Evolutionary conservation across 1,140 invertebrate genomes (phyloP).

Genomic region (Trichoplusia ni): DNA sequence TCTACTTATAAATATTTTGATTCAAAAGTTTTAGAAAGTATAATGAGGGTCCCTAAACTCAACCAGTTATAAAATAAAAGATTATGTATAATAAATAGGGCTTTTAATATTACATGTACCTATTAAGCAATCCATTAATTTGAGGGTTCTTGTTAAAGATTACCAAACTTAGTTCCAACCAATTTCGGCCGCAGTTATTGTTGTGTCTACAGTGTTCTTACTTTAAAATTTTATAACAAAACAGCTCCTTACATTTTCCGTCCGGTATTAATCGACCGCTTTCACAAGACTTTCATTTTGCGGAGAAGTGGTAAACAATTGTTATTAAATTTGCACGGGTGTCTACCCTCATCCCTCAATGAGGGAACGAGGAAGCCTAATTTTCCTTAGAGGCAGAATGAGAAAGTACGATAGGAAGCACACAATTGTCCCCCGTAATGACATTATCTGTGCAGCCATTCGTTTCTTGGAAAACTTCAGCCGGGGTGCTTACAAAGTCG

Average conservation of each 20-base stretch:
- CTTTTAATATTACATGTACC: not conserved
- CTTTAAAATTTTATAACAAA: slow-evolving; percentile 39
- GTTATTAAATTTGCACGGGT: slow-evolving; percentile 77
- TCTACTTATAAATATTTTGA: too few relatives aligned
- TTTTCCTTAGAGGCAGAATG: slow-evolving; percentile 46
- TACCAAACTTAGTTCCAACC: not conserved
- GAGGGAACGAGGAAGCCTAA: slow-evolving; percentile 52
- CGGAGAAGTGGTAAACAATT: slow-evolving; percentile 72
- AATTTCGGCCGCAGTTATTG: slow-evolving; percentile 3
- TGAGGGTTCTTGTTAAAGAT: slow-evolving; percentile 3
- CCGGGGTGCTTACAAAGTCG: slow-evolving; percentile 43
- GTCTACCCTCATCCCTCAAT: slow-evolving; percentile 58
- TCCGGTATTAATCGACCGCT: slow-evolving; percentile 57
- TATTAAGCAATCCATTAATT: slow-evolving; percentile 5
- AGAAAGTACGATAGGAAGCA: slow-evolving; percentile 41
- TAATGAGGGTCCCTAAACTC: too few relatives aligned
- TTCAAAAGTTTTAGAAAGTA: too few relatives aligned
- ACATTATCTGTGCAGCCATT: slow-evolving; percentile 51
- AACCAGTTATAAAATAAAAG: too few relatives aligned
- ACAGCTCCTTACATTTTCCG: slow-evolving; percentile 47
- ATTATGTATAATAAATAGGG: not conserved
- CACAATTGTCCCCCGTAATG: slow-evolving; percentile 47
- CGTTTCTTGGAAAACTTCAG: slow-evolving; percentile 48
- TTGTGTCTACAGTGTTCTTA: slow-evolving; percentile 15
- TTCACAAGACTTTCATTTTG: slow-evolving; percentile 68